A percentile compares a stretch with the other conserved stretches of the same genome.
Conservation (phyloP, 1,140 invertebrate genomes). For the Monomorium pharaonis region DNA sequence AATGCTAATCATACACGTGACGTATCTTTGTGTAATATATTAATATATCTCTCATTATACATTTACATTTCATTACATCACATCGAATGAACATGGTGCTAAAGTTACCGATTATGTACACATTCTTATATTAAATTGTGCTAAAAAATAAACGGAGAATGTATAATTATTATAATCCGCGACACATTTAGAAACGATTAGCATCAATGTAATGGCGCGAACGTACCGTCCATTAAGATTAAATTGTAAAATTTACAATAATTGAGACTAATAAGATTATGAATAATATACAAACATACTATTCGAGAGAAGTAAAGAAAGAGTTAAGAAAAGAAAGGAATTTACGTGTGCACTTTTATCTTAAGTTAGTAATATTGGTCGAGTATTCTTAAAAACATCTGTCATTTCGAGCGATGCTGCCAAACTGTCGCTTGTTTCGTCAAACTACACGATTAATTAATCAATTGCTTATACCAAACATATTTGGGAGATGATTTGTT, state of each 20-base stretch:
- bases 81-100: slow-evolving; percentile 77
- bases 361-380: slow-evolving; percentile 75
- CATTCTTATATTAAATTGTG: slow-evolving; percentile 71
- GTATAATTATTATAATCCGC: slow-evolving; percentile 56
- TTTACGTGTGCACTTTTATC: slow-evolving; percentile 38
- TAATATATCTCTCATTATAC: slow-evolving; percentile 66
- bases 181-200: slow-evolving; percentile 49
- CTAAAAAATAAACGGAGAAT: slow-evolving; percentile 71
- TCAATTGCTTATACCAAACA: neutral
- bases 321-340: slow-evolving; percentile 1
- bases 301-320: slow-evolving; percentile 43
- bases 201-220: slow-evolving; percentile 24
- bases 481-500: neutral
- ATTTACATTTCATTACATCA: slow-evolving; percentile 74
- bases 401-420: neutral
- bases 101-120: slow-evolving; percentile 75
- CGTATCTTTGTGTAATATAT: slow-evolving; percentile 71
- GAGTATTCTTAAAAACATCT: slow-evolving; percentile 70
- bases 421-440: neutral
- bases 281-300: slow-evolving; percentile 17
- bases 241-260: slow-evolving; percentile 37
- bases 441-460: neutral
- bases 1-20: slow-evolving; percentile 71
- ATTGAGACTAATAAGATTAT: slow-evolving; percentile 36
- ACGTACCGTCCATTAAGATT: slow-evolving; percentile 32